A percentile compares a stretch with the other conserved stretches of the same genome.
These are phyloP conservation scores for Dolichotis patagonum DNA, from an alignment of 2,113 vertebrate genomes.

Conservation along the genomic window DNA sequence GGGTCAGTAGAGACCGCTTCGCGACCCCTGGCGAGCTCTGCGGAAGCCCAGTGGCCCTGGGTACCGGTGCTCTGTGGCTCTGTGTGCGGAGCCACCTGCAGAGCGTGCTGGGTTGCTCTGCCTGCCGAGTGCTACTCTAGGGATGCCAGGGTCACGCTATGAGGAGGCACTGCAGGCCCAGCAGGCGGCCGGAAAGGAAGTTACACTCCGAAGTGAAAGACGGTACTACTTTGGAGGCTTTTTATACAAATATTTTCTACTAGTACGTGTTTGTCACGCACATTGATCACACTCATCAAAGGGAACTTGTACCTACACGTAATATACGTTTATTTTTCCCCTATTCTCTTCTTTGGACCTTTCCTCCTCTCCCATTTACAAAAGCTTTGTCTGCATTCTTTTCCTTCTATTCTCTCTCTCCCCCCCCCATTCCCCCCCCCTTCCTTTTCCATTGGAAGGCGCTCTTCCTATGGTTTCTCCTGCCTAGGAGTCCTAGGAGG, in stretches of 20 bases:
- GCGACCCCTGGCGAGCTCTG: not conserved
- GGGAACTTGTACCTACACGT: not conserved
- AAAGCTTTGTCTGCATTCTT: not conserved
- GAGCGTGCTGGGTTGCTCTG: too few species aligned
- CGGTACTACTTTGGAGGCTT: too few species aligned
- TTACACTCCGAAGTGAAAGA: not conserved
- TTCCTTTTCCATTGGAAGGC: not conserved
- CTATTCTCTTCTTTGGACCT: not conserved
- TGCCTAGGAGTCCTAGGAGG: not conserved
- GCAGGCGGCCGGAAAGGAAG: not conserved
- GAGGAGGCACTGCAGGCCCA: not conserved
- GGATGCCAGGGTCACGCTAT: not conserved
- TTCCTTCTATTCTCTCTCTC: not conserved
- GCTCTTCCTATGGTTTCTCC: not conserved
- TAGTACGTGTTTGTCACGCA: not conserved
- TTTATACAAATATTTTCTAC: too few species aligned
- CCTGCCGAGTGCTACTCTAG: not conserved
- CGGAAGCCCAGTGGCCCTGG: not conserved
- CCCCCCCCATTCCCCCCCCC: not conserved
- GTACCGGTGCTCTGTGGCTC: not conserved
- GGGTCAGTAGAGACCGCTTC: too few species aligned
- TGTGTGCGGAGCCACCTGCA: not conserved
- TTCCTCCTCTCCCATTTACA: not conserved
- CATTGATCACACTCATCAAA: not conserved
- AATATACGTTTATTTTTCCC: not conserved